phyloP scores from a whole-genome alignment of 2,113 vertebrate genomes.

The Lipophrys pholis region DNA sequence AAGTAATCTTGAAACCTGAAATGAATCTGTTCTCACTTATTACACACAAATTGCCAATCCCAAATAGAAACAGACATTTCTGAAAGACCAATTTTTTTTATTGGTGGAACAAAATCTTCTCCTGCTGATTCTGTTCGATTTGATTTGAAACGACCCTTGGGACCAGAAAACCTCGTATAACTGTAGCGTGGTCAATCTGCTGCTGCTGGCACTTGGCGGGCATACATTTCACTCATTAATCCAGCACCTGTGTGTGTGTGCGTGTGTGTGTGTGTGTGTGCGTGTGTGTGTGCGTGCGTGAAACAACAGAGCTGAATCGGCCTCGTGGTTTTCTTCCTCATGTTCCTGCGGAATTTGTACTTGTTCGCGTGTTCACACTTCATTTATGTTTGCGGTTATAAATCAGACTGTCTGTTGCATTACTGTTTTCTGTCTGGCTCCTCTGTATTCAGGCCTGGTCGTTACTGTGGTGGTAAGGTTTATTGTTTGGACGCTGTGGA shows the following conservation, averaged over 20 bases:
- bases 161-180: slow-evolving; percentile 46
- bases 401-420: slow-evolving; percentile 3
- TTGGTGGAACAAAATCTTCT: slow-evolving; percentile 5
- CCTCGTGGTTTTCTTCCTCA: background rate
- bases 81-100: slow-evolving; percentile 13
- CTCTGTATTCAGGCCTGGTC: slow-evolving; percentile 20
- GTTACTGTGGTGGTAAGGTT: slow-evolving; percentile 34
- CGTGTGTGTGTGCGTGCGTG: background rate
- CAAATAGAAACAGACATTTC: slow-evolving; percentile 18
- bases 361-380: background rate
- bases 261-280: background rate
- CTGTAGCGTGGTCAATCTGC: slow-evolving; percentile 11
- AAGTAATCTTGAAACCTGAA: slow-evolving; percentile 5
- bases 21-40: slow-evolving; percentile 3
- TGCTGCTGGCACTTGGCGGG: slow-evolving; percentile 46
- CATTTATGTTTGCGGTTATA: background rate
- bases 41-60: slow-evolving; percentile 20
- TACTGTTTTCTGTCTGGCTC: slow-evolving; percentile 28
- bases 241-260: slow-evolving; percentile 20
- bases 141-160: slow-evolving; percentile 27
- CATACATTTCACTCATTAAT: slow-evolving; percentile 44
- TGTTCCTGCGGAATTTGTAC: background rate
- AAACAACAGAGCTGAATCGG: background rate
- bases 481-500: slow-evolving; percentile 60
- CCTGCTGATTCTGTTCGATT: slow-evolving; percentile 16